A percentile compares a stretch with the other conserved stretches of the same genome.
These are phyloP conservation scores for Hyla sarda DNA, from an alignment of 2,113 vertebrate species.

Conservation along the genomic window DNA sequence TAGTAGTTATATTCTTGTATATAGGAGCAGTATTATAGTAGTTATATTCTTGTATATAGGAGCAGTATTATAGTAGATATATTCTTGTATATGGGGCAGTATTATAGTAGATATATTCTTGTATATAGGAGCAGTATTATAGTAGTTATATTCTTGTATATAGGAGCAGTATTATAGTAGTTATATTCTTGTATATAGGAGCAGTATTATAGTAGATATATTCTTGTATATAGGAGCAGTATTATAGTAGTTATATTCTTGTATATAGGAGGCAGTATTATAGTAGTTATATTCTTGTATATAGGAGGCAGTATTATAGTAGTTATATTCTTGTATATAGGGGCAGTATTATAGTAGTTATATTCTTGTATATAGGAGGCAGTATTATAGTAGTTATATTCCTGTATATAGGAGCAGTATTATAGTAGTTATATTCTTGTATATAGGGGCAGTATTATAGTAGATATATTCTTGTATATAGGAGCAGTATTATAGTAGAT, in stretches of 20 bases:
- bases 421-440: background rate
- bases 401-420: background rate
- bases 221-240: background rate
- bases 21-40: background rate
- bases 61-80: background rate
- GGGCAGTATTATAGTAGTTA: too few species aligned
- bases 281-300: slow-evolving; percentile 13
- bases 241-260: slow-evolving; percentile 9
- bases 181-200: background rate
- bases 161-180: slow-evolving; percentile 3
- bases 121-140: background rate
- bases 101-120: slow-evolving; percentile 3
- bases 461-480: background rate
- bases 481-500: too few species aligned
- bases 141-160: too few species aligned
- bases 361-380: too few species aligned
- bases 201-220: slow-evolving; percentile 9
- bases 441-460: slow-evolving; percentile 1
- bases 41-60: background rate
- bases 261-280: background rate
- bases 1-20: background rate
- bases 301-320: background rate
- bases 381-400: too few species aligned
- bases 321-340: background rate
- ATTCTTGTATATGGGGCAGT: background rate